Evolutionary conservation across 1,140 invertebrate genomes (phyloP).

Genomic region (Protaetia brevitarsis): DNA sequence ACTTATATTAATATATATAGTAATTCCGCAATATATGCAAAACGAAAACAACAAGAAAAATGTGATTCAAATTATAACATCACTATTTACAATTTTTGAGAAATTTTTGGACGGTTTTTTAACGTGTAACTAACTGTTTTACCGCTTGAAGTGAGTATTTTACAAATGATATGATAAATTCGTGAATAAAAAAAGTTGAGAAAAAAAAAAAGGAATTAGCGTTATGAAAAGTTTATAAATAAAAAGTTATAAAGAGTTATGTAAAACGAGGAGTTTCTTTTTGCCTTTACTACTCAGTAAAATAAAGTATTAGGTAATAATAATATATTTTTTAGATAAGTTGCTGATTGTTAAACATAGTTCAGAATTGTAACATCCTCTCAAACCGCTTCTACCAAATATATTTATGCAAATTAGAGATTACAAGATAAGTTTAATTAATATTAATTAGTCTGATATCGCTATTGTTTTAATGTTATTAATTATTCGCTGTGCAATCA

Average conservation of each 20-base stretch:
- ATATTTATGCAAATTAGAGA: too few relatives aligned
- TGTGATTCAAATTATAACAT: conserved; percentile 1
- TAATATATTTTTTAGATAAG: conserved; percentile 2
- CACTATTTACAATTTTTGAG: background rate
- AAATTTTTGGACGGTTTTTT: background rate
- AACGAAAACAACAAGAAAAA: background rate
- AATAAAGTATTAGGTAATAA: background rate
- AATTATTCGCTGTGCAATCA: background rate
- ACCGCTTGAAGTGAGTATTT: background rate
- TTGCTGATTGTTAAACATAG: background rate
- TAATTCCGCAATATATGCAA: background rate
- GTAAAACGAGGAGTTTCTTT: background rate
- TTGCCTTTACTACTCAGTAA: background rate
- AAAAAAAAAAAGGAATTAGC: too few relatives aligned
- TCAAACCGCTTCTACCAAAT: background rate
- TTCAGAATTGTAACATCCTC: background rate
- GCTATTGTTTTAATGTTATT: background rate
- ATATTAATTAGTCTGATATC: background rate
- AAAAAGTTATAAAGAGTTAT: background rate
- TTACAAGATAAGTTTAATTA: background rate
- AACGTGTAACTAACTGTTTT: background rate
- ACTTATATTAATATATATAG: too few relatives aligned
- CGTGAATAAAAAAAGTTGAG: too few relatives aligned
- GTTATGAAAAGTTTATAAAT: too few relatives aligned
- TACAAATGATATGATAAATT: too few relatives aligned